Percentiles rank a stretch among this genome's conserved stretches.
These are phyloP conservation scores for Hippocampus zosterae DNA, from an alignment of 2,113 vertebrate species.

Conservation along the genomic window DNA sequence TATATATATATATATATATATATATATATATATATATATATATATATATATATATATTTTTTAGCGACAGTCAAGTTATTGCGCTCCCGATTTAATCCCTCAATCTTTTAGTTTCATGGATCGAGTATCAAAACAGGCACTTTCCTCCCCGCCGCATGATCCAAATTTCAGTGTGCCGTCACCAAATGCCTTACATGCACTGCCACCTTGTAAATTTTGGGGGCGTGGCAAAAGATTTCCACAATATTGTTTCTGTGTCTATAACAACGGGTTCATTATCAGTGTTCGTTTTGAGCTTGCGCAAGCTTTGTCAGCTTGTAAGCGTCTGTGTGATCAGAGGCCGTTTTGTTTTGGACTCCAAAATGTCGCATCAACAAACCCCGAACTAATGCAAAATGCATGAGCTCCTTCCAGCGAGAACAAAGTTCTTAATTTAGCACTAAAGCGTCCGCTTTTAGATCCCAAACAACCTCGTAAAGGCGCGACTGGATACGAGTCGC, in stretches of 20 bases:
- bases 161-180: no score
- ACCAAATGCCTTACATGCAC: no score
- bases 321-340: neutral
- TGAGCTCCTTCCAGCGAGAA: neutral
- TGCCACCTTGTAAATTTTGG: no score
- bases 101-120: no score
- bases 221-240: neutral
- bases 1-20: constrained; percentile 9
- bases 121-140: neutral
- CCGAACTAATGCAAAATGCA: neutral
- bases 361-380: neutral
- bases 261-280: neutral
- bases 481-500: neutral
- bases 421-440: constrained; percentile 11
- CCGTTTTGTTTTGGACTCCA: neutral
- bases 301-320: neutral
- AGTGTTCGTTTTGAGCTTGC: neutral
- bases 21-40: constrained; percentile 19
- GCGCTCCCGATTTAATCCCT: neutral
- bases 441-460: constrained; percentile 1
- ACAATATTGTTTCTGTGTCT: neutral
- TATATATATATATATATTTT: constrained; percentile 14
- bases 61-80: constrained; percentile 1
- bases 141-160: neutral
- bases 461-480: neutral